phyloP scores from a whole-genome alignment of 2,113 vertebrate species.

The Chamaea fasciata region DNA sequence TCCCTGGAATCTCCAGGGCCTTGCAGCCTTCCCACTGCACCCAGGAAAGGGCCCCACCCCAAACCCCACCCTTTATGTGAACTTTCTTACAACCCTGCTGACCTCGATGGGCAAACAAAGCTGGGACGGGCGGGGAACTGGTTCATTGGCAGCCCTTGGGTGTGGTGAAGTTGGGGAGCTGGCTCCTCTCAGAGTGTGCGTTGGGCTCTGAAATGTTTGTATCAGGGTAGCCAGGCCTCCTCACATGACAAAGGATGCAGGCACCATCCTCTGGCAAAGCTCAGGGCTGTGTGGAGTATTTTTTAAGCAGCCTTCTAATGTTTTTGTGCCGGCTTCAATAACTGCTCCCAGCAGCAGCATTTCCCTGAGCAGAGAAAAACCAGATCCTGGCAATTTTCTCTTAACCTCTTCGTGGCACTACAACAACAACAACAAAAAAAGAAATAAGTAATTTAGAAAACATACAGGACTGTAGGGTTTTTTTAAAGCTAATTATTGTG shows the following conservation, averaged over 20 bases:
- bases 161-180: neutral
- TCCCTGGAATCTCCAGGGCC: neutral
- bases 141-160: neutral
- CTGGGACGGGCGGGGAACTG: neutral
- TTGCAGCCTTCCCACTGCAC: neutral
- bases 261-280: fast-evolving
- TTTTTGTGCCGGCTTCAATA: neutral
- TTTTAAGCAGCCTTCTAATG: neutral
- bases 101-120: neutral
- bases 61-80: fast-evolving
- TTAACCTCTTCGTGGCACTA: neutral
- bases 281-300: fast-evolving
- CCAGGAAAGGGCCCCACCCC: neutral
- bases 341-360: neutral
- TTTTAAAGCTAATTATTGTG: neutral
- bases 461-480: neutral
- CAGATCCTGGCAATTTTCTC: neutral
- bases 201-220: neutral
- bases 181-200: neutral
- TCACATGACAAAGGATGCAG: neutral
- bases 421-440: neutral
- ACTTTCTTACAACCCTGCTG: neutral
- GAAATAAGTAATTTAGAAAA: neutral
- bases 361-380: neutral
- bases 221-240: neutral